phyloP scores from a whole-genome alignment of 2,113 vertebrate species.

The Gobius niger region DNA sequence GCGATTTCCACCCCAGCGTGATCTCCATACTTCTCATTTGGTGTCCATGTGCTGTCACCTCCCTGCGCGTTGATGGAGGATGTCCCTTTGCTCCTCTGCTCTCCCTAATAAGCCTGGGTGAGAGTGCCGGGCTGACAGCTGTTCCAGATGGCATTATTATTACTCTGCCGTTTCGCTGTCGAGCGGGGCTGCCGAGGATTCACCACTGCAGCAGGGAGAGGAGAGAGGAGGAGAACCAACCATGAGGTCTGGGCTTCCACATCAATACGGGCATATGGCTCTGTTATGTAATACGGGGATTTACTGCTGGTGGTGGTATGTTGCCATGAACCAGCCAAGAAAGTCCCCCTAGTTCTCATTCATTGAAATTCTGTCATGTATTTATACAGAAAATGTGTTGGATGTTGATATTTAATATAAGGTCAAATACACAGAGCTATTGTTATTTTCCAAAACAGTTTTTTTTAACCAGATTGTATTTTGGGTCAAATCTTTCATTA shows the following conservation, averaged over 20 bases:
- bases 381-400: no score
- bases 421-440: no score
- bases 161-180: slow-evolving; percentile 42
- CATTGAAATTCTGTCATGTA: slow-evolving; percentile 1
- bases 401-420: neutral
- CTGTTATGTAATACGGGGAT: slow-evolving; percentile 41
- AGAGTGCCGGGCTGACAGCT: slow-evolving; percentile 61
- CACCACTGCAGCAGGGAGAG: slow-evolving; percentile 14
- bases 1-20: slow-evolving; percentile 34
- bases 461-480: no score
- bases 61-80: slow-evolving; percentile 37
- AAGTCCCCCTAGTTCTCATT: slow-evolving; percentile 1
- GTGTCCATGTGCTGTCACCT: slow-evolving; percentile 27
- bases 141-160: slow-evolving; percentile 67
- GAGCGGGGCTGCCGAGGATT: slow-evolving; percentile 43
- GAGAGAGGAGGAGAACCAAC: slow-evolving; percentile 41
- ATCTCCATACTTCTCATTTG: slow-evolving; percentile 30
- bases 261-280: slow-evolving; percentile 57
- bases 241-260: slow-evolving; percentile 18
- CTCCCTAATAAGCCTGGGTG: slow-evolving; percentile 54
- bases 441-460: no score
- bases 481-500: no score
- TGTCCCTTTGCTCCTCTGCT: slow-evolving; percentile 22
- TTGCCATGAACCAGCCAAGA: slow-evolving; percentile 11
- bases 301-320: slow-evolving; percentile 5